These are phyloP conservation scores for Caiman crocodilus DNA, from an alignment of 2,797 vertebrate species.

Conservation along the genomic window DNA sequence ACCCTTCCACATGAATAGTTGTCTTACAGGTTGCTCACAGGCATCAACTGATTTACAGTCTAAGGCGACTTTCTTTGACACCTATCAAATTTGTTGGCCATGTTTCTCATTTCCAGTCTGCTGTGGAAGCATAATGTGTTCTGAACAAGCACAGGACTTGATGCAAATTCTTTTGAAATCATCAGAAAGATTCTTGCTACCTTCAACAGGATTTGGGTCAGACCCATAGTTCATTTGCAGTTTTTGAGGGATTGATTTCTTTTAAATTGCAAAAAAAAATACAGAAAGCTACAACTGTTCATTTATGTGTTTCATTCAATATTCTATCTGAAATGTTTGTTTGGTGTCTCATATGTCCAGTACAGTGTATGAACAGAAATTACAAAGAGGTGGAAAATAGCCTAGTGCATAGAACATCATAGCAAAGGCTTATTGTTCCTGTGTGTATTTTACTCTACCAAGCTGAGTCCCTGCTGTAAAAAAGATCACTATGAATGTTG, in stretches of 20 bases:
- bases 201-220: background rate
- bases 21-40: background rate
- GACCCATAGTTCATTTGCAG: background rate
- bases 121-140: background rate
- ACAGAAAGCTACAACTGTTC: background rate
- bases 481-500: background rate
- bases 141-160: background rate
- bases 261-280: background rate
- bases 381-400: fast-evolving
- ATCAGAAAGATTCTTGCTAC: background rate
- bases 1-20: background rate
- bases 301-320: background rate
- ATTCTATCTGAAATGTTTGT: background rate
- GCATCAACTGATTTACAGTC: background rate
- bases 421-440: too few relatives aligned
- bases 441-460: too few relatives aligned
- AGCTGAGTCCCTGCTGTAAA: background rate
- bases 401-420: fast-evolving
- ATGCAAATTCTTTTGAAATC: background rate
- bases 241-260: background rate
- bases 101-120: background rate
- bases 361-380: background rate
- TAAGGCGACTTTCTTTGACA: background rate
- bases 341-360: background rate
- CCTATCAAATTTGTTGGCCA: background rate